Percentiles rank a stretch among this genome's conserved stretches.
Evolutionary conservation across 2,888 invertebrate species (phyloP).

Genomic region (Meiosimyza platycephala): DNA sequence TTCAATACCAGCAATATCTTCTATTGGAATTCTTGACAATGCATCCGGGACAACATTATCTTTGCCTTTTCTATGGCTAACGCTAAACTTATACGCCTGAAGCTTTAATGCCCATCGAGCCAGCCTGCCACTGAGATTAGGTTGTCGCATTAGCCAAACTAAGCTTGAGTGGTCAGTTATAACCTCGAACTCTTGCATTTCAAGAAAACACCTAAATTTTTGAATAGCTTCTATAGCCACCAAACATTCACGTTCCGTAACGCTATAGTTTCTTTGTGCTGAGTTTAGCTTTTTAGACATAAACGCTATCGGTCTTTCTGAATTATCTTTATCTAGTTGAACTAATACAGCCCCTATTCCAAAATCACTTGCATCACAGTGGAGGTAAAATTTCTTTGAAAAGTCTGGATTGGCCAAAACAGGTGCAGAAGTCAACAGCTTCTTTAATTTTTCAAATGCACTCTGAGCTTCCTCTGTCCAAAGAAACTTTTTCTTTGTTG

Average conservation of each 20-base stretch:
- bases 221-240: slow-evolving; percentile 35
- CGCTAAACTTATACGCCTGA: slow-evolving; percentile 18
- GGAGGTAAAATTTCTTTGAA: slow-evolving; percentile 32
- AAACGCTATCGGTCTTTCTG: slow-evolving; percentile 27
- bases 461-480: neutral
- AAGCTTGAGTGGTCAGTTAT: slow-evolving; percentile 41
- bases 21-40: neutral
- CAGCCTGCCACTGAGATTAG: slow-evolving; percentile 27
- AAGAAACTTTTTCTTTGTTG: slow-evolving; percentile 14
- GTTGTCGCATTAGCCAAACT: slow-evolving; percentile 37
- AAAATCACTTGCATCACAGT: slow-evolving; percentile 39
- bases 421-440: neutral
- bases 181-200: slow-evolving; percentile 38
- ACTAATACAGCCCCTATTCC: slow-evolving; percentile 39
- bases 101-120: slow-evolving; percentile 34
- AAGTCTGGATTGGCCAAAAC: slow-evolving; percentile 17
- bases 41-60: slow-evolving; percentile 33
- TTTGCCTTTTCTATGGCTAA: slow-evolving; percentile 34
- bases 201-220: slow-evolving; percentile 40
- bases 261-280: slow-evolving; percentile 13
- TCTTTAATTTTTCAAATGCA: neutral
- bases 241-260: slow-evolving; percentile 41
- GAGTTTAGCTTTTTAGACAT: slow-evolving; percentile 20
- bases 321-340: slow-evolving; percentile 32
- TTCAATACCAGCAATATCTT: slow-evolving; percentile 12